These are phyloP conservation scores for Uria aalge DNA, from an alignment of 2,113 vertebrate genomes.

Conservation along the genomic window DNA sequence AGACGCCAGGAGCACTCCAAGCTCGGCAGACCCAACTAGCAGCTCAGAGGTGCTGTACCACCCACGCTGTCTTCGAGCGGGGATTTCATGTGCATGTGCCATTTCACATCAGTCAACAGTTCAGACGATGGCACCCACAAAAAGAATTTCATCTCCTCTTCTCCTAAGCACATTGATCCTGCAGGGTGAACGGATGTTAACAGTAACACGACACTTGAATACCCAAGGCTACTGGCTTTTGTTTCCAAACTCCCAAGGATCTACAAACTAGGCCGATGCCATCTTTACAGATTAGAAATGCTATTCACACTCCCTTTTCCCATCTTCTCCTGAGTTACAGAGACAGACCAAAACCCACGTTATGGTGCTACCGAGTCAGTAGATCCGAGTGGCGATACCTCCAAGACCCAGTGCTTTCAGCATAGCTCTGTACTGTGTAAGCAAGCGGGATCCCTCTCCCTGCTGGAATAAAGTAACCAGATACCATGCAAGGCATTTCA, in stretches of 20 bases:
- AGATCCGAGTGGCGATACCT: background rate
- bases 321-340: background rate
- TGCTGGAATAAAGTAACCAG: background rate
- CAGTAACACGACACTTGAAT: background rate
- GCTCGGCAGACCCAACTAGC: background rate
- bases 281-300: background rate
- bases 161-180: background rate
- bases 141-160: background rate
- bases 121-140: background rate
- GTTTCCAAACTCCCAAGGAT: background rate
- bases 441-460: background rate
- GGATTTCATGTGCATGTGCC: background rate
- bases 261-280: background rate
- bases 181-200: background rate
- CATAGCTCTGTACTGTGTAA: background rate
- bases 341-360: background rate
- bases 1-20: background rate
- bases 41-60: background rate
- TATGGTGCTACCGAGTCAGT: accelerated
- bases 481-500: background rate
- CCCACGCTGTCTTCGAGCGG: background rate
- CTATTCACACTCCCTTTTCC: background rate
- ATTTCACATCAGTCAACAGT: background rate
- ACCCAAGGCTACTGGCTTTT: background rate
- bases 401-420: background rate